These are phyloP conservation scores for Hermetia illucens DNA, from an alignment of 1,140 invertebrate species.

Conservation along the genomic window DNA sequence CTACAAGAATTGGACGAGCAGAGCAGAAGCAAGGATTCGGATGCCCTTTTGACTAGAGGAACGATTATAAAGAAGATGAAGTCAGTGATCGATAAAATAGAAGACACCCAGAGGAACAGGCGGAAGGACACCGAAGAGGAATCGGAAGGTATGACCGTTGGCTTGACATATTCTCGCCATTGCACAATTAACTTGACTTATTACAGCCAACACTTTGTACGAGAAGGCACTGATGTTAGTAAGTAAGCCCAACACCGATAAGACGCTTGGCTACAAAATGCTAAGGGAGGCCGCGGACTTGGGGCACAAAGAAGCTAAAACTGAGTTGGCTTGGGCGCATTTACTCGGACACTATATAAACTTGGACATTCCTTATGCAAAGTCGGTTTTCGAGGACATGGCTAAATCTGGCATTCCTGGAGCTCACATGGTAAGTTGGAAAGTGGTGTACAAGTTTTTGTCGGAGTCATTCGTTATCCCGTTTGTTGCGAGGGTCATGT, in stretches of 20 bases:
- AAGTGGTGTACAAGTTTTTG: neutral
- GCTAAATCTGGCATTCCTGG: constrained; percentile 64
- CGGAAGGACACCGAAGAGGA: too few species aligned
- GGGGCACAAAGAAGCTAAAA: constrained; percentile 65
- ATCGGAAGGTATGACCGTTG: too few species aligned
- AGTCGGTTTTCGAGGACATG: constrained; percentile 62
- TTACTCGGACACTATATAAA: constrained; percentile 63
- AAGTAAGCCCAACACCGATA: constrained; percentile 50
- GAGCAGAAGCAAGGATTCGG: too few species aligned
- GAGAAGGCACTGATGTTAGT: constrained; percentile 47
- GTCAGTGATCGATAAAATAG: too few species aligned
- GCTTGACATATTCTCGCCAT: too few species aligned
- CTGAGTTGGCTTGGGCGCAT: constrained; percentile 72
- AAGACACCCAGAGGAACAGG: too few species aligned
- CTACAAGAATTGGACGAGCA: too few species aligned
- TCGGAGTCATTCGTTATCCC: too few species aligned
- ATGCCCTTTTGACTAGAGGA: too few species aligned
- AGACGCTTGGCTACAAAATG: constrained; percentile 46
- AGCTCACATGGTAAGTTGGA: constrained; percentile 64
- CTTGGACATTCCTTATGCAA: constrained; percentile 63
- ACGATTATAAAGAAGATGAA: too few species aligned
- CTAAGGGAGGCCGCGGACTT: constrained; percentile 59
- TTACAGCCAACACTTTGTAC: constrained; percentile 40
- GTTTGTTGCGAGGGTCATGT: too few species aligned
- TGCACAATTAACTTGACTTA: neutral